phyloP scores from a whole-genome alignment of 2,797 vertebrate species.

The Garrulus glandarius region DNA sequence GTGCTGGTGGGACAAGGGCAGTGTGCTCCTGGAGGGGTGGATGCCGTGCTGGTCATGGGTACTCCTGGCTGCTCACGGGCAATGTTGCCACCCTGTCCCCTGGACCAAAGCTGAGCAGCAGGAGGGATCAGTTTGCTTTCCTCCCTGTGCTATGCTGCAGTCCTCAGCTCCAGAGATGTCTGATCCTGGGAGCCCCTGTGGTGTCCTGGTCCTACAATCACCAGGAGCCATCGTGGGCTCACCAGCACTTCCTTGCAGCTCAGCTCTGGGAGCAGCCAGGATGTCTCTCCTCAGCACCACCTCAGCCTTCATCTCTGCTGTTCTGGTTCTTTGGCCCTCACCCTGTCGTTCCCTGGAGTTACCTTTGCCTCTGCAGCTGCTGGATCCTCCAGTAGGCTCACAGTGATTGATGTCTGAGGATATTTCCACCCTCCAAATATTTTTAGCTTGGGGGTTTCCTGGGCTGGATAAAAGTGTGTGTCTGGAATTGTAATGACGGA shows the following conservation, averaged over 20 bases:
- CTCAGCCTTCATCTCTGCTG: not conserved
- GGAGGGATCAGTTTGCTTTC: not conserved
- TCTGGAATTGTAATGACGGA: not conserved
- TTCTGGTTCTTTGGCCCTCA: not conserved
- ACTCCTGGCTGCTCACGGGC: not conserved
- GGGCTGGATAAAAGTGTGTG: not conserved
- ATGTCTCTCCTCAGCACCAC: not conserved
- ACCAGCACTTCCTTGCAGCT: not conserved
- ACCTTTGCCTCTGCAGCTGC: not conserved
- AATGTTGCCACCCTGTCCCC: not conserved
- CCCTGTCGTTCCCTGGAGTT: not conserved
- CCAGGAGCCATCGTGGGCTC: fast-evolving
- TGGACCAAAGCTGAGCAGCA: not conserved
- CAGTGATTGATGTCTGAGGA: not conserved
- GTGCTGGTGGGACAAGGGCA: not conserved
- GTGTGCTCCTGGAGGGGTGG: not conserved
- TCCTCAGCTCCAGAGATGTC: not conserved
- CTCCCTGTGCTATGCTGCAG: not conserved
- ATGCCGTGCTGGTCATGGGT: not conserved
- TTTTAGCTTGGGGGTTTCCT: not conserved
- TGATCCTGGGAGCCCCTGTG: not conserved
- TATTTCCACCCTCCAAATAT: not conserved
- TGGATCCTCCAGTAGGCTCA: not conserved
- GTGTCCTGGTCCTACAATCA: fast-evolving
- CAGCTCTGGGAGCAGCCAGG: not conserved